phyloP scores from a whole-genome alignment of 2,113 vertebrate genomes.

The Heterotis niloticus region DNA sequence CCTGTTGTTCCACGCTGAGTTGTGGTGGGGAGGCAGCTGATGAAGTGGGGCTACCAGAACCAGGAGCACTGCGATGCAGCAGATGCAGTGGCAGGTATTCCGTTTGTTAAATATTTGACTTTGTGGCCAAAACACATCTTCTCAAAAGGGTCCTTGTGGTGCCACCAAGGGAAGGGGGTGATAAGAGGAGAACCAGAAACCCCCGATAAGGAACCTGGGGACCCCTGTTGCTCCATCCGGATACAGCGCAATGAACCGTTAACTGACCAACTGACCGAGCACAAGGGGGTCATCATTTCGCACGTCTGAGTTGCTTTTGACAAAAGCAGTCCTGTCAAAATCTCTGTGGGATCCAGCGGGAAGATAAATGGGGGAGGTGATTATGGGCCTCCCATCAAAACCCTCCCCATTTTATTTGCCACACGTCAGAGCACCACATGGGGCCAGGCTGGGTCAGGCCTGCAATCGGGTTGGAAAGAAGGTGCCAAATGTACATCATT shows the following conservation, averaged over 20 bases:
- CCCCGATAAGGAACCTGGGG: neutral
- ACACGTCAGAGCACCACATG: neutral
- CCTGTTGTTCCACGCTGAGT: too few relatives aligned
- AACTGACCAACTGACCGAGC: neutral
- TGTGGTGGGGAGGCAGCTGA: too few relatives aligned
- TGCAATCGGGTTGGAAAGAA: neutral
- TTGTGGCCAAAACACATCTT: too few relatives aligned
- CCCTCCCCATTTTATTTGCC: neutral
- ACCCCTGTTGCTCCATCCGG: neutral
- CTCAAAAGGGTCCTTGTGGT: too few relatives aligned
- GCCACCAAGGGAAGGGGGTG: too few relatives aligned
- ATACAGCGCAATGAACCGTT: neutral
- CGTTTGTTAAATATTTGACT: too few relatives aligned
- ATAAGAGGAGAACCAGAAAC: too few relatives aligned
- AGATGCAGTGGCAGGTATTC: too few relatives aligned
- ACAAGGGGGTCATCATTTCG: neutral
- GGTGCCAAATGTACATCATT: neutral
- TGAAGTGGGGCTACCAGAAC: too few relatives aligned
- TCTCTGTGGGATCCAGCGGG: constrained; percentile 23
- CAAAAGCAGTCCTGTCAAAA: constrained; percentile 25
- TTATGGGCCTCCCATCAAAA: constrained; percentile 3
- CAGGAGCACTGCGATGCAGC: too few relatives aligned
- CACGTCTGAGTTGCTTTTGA: neutral
- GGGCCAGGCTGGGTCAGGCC: neutral
- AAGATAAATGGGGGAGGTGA: constrained; percentile 31